These are phyloP conservation scores for Cyclina sinensis DNA, from an alignment of 1,140 invertebrate species.

Conservation along the genomic window DNA sequence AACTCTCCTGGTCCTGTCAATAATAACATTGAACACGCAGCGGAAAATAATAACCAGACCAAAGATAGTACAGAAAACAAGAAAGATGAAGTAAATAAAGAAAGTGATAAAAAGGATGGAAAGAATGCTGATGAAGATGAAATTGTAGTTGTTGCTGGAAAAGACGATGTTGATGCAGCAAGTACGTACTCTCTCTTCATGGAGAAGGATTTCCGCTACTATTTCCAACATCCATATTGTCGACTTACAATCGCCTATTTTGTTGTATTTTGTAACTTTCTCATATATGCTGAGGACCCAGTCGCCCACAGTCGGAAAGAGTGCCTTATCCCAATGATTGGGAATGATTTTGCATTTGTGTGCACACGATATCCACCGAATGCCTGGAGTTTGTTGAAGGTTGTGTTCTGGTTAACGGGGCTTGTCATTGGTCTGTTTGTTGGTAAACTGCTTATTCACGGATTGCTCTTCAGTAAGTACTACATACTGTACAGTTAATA, in stretches of 20 bases:
- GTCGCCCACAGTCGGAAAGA: slow-evolving; percentile 88
- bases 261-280: slow-evolving; percentile 89
- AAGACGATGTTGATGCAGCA: slow-evolving; percentile 77
- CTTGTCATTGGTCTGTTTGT: slow-evolving; percentile 87
- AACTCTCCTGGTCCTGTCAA: not conserved
- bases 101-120: not conserved
- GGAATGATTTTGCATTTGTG: slow-evolving; percentile 89
- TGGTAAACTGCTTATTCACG: slow-evolving; percentile 88
- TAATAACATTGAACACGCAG: slow-evolving; percentile 8
- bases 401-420: slow-evolving; percentile 87
- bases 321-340: slow-evolving; percentile 88
- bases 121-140: slow-evolving; percentile 40
- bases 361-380: slow-evolving; percentile 88
- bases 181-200: slow-evolving; percentile 86
- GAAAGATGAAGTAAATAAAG: not conserved
- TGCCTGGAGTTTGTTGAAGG: slow-evolving; percentile 88
- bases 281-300: slow-evolving; percentile 89
- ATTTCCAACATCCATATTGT: slow-evolving; percentile 89
- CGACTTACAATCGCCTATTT: slow-evolving; percentile 88
- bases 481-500: no score
- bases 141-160: slow-evolving; percentile 48
- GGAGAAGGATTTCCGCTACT: slow-evolving; percentile 87
- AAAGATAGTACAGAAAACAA: slow-evolving; percentile 2
- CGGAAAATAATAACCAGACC: not conserved
- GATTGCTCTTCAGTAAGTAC: slow-evolving; percentile 84